phyloP scores from a whole-genome alignment of 2,888 invertebrate genomes.

The Drosophila setosimentum region DNA sequence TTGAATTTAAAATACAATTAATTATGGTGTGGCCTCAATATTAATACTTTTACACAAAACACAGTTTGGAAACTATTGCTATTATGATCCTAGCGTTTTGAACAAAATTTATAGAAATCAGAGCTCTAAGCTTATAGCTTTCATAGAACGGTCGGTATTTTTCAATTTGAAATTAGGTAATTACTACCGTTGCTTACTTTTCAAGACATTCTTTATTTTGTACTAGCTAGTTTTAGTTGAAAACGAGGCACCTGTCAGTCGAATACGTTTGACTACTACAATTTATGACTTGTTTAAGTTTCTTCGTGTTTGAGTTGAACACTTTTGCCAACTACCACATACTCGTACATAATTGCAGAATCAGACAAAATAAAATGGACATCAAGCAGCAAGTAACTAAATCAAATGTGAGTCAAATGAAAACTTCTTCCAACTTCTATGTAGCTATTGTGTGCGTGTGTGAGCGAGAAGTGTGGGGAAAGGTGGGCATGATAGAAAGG shows the following conservation, averaged over 20 bases:
- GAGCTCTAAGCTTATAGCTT: neutral
- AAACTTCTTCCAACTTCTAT: constrained; percentile 63
- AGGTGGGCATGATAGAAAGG: neutral
- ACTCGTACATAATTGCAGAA: constrained; percentile 68
- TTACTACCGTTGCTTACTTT: neutral
- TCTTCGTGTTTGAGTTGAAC: constrained; percentile 15
- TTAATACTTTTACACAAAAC: neutral
- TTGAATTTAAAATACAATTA: neutral
- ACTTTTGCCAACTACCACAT: constrained; percentile 41
- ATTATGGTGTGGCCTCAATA: neutral
- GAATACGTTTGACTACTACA: constrained; percentile 7
- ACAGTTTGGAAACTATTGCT: neutral
- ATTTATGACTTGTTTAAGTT: constrained; percentile 32
- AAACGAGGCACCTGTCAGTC: neutral
- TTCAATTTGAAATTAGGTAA: neutral
- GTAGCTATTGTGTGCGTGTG: constrained; percentile 36
- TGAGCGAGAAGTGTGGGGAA: neutral
- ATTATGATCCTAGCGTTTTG: neutral
- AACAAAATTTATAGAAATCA: neutral
- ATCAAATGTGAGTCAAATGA: constrained; percentile 69
- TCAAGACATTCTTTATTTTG: neutral
- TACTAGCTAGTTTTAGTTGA: no score
- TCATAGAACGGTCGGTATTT: neutral
- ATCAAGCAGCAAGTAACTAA: constrained; percentile 69
- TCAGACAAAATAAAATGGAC: constrained; percentile 76